Percentiles rank a stretch among this genome's conserved stretches.
These are phyloP conservation scores for Erebia palarica DNA, from an alignment of 2,888 invertebrate genomes.

Conservation along the genomic window DNA sequence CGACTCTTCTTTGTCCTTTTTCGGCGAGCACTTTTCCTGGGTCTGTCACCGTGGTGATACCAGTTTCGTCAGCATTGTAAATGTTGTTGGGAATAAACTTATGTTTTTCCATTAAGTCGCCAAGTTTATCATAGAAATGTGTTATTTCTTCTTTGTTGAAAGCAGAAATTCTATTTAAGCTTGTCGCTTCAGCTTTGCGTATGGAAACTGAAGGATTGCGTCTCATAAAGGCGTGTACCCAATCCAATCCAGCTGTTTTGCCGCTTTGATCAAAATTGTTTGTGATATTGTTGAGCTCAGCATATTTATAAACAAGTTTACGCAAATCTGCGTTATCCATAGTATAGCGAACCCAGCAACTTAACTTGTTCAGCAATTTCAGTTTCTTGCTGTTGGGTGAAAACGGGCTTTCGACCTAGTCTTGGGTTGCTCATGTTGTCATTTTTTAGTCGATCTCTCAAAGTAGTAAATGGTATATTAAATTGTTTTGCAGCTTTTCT, in stretches of 20 bases:
- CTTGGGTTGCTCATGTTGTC: too few relatives aligned
- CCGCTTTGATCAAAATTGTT: too few relatives aligned
- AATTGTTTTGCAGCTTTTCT: too few relatives aligned
- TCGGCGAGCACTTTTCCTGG: constrained; percentile 49
- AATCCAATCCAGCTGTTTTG: neutral
- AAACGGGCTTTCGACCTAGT: too few relatives aligned
- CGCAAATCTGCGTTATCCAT: too few relatives aligned
- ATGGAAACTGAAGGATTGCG: neutral
- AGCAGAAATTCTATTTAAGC: neutral
- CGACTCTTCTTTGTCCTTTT: constrained; percentile 45
- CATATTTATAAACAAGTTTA: too few relatives aligned
- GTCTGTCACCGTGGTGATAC: constrained; percentile 44
- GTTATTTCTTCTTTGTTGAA: constrained; percentile 2
- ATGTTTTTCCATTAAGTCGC: constrained; percentile 23
- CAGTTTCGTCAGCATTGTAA: constrained; percentile 30
- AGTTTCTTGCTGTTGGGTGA: too few relatives aligned
- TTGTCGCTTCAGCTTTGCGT: neutral
- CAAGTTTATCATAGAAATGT: neutral
- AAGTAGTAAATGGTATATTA: too few relatives aligned
- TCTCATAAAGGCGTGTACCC: neutral
- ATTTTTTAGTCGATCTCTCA: too few relatives aligned
- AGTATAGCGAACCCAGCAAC: too few relatives aligned
- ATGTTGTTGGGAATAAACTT: constrained; percentile 46
- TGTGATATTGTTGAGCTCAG: too few relatives aligned
- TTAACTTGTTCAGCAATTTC: too few relatives aligned